Percentiles rank a stretch among this genome's conserved stretches.
Evolutionary conservation across 2,113 vertebrate genomes (phyloP).

Genomic region (Plestiodon gilberti): DNA sequence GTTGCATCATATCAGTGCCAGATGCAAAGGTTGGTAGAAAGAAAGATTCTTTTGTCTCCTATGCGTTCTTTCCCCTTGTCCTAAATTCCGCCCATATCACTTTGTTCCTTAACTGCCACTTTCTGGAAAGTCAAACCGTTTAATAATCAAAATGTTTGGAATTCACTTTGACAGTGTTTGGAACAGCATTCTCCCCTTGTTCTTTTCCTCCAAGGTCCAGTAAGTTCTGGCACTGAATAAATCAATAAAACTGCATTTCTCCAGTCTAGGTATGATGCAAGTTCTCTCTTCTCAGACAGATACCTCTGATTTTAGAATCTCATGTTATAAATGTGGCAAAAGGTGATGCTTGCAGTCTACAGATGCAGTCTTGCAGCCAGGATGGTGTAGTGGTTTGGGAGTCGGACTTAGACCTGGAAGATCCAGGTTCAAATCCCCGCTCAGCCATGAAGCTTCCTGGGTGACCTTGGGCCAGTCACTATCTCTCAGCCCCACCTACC

Average conservation of each 20-base stretch:
- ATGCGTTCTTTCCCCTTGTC: not conserved
- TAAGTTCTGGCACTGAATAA: not conserved
- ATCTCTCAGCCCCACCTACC: too few relatives aligned
- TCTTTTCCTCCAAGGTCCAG: not conserved
- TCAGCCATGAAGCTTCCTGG: too few relatives aligned
- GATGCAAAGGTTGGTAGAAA: not conserved
- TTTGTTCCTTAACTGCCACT: not conserved
- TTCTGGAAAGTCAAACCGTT: not conserved
- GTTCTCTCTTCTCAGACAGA: not conserved
- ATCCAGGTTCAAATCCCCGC: too few relatives aligned
- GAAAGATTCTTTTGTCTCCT: not conserved
- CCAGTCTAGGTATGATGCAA: not conserved
- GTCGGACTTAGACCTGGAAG: too few relatives aligned
- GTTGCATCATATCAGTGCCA: not conserved
- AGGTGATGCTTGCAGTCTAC: not conserved
- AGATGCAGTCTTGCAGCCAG: too few relatives aligned
- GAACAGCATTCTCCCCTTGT: not conserved
- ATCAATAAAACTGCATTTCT: not conserved
- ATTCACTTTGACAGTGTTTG: not conserved
- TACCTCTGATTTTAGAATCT: not conserved
- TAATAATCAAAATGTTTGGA: not conserved
- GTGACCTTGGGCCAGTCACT: too few relatives aligned
- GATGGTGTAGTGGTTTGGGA: too few relatives aligned
- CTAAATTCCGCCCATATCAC: not conserved
- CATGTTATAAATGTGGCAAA: not conserved